Evolutionary conservation across 2,888 invertebrate genomes (phyloP).

Genomic region (Eristalinus aeneus): DNA sequence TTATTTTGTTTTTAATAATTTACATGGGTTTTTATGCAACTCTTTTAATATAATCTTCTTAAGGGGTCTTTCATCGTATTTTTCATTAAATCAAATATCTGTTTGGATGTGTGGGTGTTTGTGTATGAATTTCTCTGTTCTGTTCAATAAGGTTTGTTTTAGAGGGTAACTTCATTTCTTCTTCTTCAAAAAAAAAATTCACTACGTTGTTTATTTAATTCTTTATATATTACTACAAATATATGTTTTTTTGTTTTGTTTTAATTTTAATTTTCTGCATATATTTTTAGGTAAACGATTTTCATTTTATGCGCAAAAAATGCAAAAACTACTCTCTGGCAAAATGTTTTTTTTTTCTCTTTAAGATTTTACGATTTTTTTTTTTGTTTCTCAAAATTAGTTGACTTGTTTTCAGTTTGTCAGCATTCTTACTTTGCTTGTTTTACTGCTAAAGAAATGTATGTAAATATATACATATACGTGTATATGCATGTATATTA

Average conservation of each 20-base stretch:
- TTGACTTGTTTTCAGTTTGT: slow-evolving; percentile 49
- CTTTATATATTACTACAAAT: slow-evolving; percentile 57
- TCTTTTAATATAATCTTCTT: slow-evolving; percentile 59
- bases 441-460: slow-evolving; percentile 65
- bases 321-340: slow-evolving; percentile 70
- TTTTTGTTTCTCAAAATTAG: slow-evolving; percentile 52
- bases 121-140: slow-evolving; percentile 4
- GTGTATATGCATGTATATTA: slow-evolving; percentile 56
- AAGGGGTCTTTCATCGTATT: slow-evolving; percentile 33
- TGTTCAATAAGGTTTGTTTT: slow-evolving; percentile 46
- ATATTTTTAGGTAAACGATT: slow-evolving; percentile 65
- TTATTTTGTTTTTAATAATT: slow-evolving; percentile 62
- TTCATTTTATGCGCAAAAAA: slow-evolving; percentile 71
- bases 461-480: slow-evolving; percentile 72
- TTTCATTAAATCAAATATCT: slow-evolving; percentile 19
- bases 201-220: slow-evolving; percentile 46
- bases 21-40: slow-evolving; percentile 70
- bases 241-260: slow-evolving; percentile 60
- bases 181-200: slow-evolving; percentile 47
- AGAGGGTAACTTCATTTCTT: slow-evolving; percentile 30
- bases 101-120: slow-evolving; percentile 36
- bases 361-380: slow-evolving; percentile 24
- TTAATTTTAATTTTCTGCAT: slow-evolving; percentile 68
- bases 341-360: slow-evolving; percentile 41
- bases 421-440: slow-evolving; percentile 26